phyloP scores from a whole-genome alignment of 2,888 invertebrate genomes.

The Eutolmus rufibarbis region DNA sequence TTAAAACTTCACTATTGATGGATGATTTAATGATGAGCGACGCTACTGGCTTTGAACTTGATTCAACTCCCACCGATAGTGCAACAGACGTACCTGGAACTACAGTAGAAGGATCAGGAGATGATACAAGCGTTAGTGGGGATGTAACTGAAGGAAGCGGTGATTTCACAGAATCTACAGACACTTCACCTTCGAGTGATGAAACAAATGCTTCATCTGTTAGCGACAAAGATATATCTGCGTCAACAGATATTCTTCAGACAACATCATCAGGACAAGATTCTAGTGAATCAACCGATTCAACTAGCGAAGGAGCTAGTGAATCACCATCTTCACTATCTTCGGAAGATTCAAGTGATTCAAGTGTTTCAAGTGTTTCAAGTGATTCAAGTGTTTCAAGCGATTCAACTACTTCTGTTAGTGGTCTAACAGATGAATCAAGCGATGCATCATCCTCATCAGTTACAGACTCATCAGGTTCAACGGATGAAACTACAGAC shows the following conservation, averaged over 20 bases:
- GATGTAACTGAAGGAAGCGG: conserved; percentile 55
- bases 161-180: conserved; percentile 52
- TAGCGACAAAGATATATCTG: conserved; percentile 7
- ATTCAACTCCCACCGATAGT: conserved; percentile 52
- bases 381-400: not conserved
- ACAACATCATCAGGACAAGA: not conserved
- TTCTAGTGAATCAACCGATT: conserved; percentile 34
- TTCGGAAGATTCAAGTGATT: not conserved
- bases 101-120: conserved; percentile 52
- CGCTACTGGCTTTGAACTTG: conserved; percentile 55
- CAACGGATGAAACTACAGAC: conserved; percentile 38
- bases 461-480: conserved; percentile 34
- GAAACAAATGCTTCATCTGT: not conserved
- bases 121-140: conserved; percentile 42
- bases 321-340: not conserved
- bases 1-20: conserved; percentile 58
- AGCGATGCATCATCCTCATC: conserved; percentile 27
- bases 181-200: not conserved
- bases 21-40: conserved; percentile 67
- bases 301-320: conserved; percentile 30
- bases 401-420: not conserved
- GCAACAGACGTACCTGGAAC: conserved; percentile 36
- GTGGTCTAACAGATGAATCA: not conserved
- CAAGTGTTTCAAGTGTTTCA: not conserved
- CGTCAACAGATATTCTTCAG: conserved; percentile 27